Base-by-base conservation (phyloP, 2,797 vertebrate species). In the Falco rusticolus region DNA sequence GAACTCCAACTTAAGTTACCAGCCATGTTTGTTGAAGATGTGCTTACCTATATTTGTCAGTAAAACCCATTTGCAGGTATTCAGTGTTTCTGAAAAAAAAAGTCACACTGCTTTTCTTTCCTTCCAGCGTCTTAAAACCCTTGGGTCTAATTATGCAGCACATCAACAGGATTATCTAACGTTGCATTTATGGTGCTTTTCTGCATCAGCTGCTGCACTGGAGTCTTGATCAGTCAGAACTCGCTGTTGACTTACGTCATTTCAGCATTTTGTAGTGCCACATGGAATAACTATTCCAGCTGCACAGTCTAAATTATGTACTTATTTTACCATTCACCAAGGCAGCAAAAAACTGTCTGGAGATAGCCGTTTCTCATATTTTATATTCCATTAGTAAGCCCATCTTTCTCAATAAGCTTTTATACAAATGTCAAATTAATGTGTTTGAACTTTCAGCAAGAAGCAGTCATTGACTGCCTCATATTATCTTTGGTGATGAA, bases 381-480 rank as follows among this genome's bases (percentile, higher is more conserved):
- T 93, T 90, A 76, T 66, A 93, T 93, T 96, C 70, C 70, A 90
- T 89, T 87, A 94, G 48, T 57, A 93, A 92, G 53, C 39, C 74
- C 59, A 57, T 71, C 77, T 80, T 89, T 63, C 64, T 83, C 72
- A 87, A 80, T 89, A 80, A 77, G 70, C 63, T 95, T 84, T 92
- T 82, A 79, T n/a, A 87, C 53, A 95, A 94, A 93, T 61, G 91
- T 93, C 72, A 88, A 84, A 94, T 93, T 88, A 94, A 85, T 14
- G 22, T 91, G 61, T 86, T 90, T 84, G 85, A 94, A 90, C 77
- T 88, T 84, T 11, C 69, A 72, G 80, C 22, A 84, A 79, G 74
- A 45, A 88, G 63, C 51, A 81, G 87, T 34, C 34, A 1, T 33
- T 94, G 77, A 71, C 56, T 84, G 70, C 91, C n/a, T 91, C 57